Conservation (phyloP, 37 sponge, comb jelly and placozoan species). For the Corticium candelabrum region DNA sequence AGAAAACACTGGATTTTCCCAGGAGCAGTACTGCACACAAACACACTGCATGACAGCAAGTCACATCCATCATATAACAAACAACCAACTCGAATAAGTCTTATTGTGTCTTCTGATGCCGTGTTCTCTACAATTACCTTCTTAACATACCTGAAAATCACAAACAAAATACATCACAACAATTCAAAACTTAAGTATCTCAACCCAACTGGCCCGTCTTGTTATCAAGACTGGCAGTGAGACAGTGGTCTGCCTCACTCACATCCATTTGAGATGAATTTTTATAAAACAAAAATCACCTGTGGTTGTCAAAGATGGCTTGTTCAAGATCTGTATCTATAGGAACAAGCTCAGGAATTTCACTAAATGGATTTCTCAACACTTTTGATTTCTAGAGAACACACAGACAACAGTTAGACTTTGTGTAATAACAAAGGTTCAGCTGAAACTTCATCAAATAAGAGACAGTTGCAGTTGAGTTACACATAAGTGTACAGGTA, state of each 20-base stretch:
- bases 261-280: no score
- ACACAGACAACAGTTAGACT: background rate
- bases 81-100: constrained; percentile 42
- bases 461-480: no score
- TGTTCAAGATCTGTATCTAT: background rate
- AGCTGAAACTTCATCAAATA: background rate
- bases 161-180: background rate
- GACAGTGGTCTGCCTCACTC: no score
- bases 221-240: no score
- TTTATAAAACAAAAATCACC: background rate
- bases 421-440: background rate
- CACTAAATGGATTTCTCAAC: background rate
- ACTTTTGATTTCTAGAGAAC: background rate
- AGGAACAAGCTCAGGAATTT: background rate
- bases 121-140: constrained; percentile 68
- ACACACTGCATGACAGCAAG: background rate
- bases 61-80: background rate
- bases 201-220: no score
- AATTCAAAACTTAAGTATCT: background rate
- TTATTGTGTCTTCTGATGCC: constrained; percentile 53
- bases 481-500: no score
- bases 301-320: background rate
- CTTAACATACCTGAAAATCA: constrained; percentile 54
- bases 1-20: background rate
- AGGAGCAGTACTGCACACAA: background rate